Evolutionary conservation across 2,888 invertebrate genomes (phyloP).

Genomic region (Iphiclides podalirius): DNA sequence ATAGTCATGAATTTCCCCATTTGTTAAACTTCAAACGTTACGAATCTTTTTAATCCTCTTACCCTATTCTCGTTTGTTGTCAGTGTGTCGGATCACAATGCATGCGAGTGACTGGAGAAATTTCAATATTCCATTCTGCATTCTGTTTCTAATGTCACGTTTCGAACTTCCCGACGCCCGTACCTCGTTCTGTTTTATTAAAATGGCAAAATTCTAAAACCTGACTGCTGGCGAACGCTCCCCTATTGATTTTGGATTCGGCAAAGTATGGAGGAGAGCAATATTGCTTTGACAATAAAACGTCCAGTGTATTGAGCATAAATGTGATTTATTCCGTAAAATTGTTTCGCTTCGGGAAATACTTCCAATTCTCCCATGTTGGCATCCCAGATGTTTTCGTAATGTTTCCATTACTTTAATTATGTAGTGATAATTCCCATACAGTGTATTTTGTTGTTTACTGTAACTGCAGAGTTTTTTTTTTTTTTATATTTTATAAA

Average conservation of each 20-base stretch:
- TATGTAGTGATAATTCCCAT: too few relatives aligned
- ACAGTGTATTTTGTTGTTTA: too few relatives aligned
- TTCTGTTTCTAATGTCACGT: constrained; percentile 11
- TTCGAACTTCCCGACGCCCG: background rate
- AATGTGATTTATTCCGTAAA: too few relatives aligned
- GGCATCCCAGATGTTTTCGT: too few relatives aligned
- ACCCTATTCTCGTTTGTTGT: background rate
- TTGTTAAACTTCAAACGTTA: too few relatives aligned
- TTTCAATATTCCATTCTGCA: constrained; percentile 1
- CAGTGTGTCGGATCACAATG: background rate
- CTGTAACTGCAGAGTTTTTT: too few relatives aligned
- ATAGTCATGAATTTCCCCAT: too few relatives aligned
- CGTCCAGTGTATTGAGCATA: background rate
- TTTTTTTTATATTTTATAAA: too few relatives aligned
- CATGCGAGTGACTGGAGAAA: background rate
- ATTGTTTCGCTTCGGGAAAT: too few relatives aligned
- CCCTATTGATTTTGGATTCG: constrained; percentile 5
- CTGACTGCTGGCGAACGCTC: background rate
- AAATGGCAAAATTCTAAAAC: constrained; percentile 1
- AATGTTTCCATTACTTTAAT: too few relatives aligned
- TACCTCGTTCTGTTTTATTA: constrained; percentile 7
- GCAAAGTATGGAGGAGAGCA: constrained; percentile 1
- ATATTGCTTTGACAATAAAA: constrained; percentile 7
- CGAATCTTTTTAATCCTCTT: background rate
- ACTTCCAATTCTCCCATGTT: too few relatives aligned